Base-by-base conservation (phyloP, 2,888 invertebrate genomes). In the Drosophila quinaria region DNA sequence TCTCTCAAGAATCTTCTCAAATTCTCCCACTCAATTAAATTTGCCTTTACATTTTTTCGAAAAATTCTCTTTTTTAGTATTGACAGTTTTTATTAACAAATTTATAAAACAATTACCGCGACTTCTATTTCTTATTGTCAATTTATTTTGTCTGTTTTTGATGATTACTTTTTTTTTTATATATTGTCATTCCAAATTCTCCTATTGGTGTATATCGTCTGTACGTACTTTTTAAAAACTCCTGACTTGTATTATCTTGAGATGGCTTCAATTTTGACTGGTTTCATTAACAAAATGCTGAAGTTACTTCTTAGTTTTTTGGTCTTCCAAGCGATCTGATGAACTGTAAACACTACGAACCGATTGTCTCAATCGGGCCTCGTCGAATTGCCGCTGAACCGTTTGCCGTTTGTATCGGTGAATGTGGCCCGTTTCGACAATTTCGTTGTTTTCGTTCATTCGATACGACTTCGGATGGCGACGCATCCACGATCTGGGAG, bases 401-500 rank as follows among this genome's bases (percentile, higher is more conserved):
- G 82, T 46, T 0, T 4, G 0, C 0, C 70, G 59, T 0, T 31
- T 56, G 6, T 80, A 76, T 6, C 73, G 80, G 10, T 3, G 47
- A 0, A 70, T 59, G 0, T 0, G 0, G 0, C n/a, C 19, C 1
- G 37, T 4, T 0, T 8, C 11, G 1, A 41, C 6, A 0, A 65
- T 0, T 0, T 13, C 0, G 0, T 63, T 52, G 4, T 0, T 1
- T 0, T 47, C 15, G 9, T 44, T 13, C 33, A 82, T 4, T 0
- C 77, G 54, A 1, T 8, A 0, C 8, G 51, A 17, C 0, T 15
- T 4, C 2, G 80, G 82, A 54, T 76, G 80, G 6, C 80, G 76
- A 0, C 80, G 68, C 10, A 76, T 10, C 70, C 76, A 79, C 3
- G 66, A 76, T 49, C 44, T 52, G 0, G 66, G 46, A 1, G 76